phyloP scores from a whole-genome alignment of 64 coral and sea anemone species.

The Pocillopora damicornis region DNA sequence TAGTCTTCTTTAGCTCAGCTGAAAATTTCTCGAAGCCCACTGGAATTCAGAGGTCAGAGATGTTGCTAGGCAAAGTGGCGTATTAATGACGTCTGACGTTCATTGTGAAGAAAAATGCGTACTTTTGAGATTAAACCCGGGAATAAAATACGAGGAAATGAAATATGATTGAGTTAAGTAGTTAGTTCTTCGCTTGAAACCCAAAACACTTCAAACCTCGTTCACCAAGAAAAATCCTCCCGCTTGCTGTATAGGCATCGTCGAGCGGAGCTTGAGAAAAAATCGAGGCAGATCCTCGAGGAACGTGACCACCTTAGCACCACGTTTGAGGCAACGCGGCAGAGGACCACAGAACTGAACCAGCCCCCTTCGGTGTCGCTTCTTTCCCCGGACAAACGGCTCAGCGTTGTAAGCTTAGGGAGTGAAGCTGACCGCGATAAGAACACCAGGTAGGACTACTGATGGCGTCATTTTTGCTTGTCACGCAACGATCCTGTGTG shows the following conservation, averaged over 20 bases:
- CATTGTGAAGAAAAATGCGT: no score
- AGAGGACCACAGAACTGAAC: conserved; percentile 66
- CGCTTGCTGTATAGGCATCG: conserved; percentile 45
- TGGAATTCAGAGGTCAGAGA: no score
- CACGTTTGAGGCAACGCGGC: conserved; percentile 67
- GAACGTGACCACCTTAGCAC: conserved; percentile 81
- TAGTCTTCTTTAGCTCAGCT: no score
- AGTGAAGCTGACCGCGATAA: conserved; percentile 39
- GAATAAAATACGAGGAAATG: no score
- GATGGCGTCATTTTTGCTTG: not conserved
- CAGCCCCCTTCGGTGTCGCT: conserved; percentile 38
- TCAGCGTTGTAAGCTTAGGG: conserved; percentile 22
- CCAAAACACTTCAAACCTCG: not conserved
- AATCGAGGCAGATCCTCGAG: conserved; percentile 74
- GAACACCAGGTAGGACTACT: conserved; percentile 11
- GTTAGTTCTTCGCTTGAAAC: no score
- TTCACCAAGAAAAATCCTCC: not conserved
- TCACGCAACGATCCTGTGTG: not conserved
- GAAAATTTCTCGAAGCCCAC: no score
- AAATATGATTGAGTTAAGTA: no score
- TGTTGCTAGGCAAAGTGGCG: no score
- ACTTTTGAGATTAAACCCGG: no score
- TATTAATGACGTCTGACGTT: no score
- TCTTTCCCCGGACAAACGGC: conserved; percentile 7
- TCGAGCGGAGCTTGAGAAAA: conserved; percentile 76